Evolutionary conservation across 1,140 invertebrate species (phyloP).

Genomic region (Cotesia chilonis): DNA sequence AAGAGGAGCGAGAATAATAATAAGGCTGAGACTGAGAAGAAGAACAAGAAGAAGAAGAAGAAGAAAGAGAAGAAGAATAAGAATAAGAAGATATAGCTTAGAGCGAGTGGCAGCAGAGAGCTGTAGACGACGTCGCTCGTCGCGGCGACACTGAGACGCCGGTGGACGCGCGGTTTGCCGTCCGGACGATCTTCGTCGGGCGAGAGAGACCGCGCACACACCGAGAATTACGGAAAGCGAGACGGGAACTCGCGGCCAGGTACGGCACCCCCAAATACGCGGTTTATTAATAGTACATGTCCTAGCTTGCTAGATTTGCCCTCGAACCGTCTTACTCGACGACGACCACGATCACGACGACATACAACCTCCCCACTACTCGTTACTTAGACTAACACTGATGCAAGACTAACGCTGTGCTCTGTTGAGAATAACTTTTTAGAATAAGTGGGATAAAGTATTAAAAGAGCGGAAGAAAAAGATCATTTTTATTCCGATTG

Average conservation of each 20-base stretch:
- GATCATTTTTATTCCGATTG: neutral
- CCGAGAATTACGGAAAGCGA: conserved; percentile 24
- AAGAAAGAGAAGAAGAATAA: neutral
- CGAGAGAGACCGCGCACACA: conserved; percentile 24
- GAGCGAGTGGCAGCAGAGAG: conserved; percentile 39
- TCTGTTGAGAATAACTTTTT: neutral
- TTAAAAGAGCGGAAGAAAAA: neutral
- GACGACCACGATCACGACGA: neutral
- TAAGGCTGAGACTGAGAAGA: conserved; percentile 20
- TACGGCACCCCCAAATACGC: conserved; percentile 62
- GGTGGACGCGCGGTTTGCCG: conserved; percentile 53
- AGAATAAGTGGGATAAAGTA: no score
- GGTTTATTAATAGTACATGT: conserved; percentile 65
- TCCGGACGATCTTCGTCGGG: conserved; percentile 46
- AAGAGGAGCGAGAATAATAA: neutral
- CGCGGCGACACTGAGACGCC: conserved; percentile 66
- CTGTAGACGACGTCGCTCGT: conserved; percentile 58
- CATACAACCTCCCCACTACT: neutral
- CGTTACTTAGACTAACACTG: neutral
- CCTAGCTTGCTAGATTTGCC: conserved; percentile 66
- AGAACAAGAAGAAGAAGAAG: conserved; percentile 14
- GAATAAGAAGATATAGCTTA: conserved; percentile 26
- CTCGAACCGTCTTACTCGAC: conserved; percentile 48
- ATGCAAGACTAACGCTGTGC: no score
- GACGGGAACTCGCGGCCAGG: conserved; percentile 55